Conservation (phyloP, 2,797 vertebrate genomes). For the Phoxinus dragarum region DNA sequence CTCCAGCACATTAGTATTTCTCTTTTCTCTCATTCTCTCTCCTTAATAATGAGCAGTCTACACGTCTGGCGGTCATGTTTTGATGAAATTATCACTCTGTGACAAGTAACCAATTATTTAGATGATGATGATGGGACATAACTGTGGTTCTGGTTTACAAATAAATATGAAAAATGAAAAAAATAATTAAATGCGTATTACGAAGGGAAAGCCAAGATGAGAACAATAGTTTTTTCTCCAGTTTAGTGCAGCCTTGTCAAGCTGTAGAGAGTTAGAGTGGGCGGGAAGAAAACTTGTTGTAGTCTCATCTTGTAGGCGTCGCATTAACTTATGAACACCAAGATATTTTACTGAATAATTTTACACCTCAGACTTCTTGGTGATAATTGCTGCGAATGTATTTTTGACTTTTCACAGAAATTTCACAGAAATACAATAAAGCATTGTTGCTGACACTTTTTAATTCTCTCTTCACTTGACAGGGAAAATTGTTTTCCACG, state of each 20-base stretch:
- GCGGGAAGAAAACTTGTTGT: neutral
- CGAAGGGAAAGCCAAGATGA: neutral
- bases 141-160: neutral
- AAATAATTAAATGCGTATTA: neutral
- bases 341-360: neutral
- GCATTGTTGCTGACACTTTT: neutral
- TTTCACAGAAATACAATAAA: neutral
- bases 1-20: constrained; percentile 22
- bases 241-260: constrained; percentile 23
- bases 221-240: neutral
- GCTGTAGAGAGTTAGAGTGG: constrained; percentile 11
- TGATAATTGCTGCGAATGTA: constrained; percentile 25
- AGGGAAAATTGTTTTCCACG: neutral
- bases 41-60: constrained; percentile 38
- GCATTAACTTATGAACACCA: constrained; percentile 13
- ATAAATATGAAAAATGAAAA: neutral
- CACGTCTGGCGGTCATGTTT: constrained; percentile 45
- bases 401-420: neutral
- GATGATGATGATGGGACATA: constrained; percentile 27
- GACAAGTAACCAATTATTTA: constrained; percentile 42
- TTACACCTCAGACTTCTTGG: constrained; percentile 14
- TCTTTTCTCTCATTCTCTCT: constrained; percentile 2
- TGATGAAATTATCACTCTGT: constrained; percentile 21
- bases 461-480: neutral
- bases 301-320: constrained; percentile 47